These are phyloP conservation scores for Galerucella calmariensis DNA, from an alignment of 2,888 invertebrate species.

Conservation along the genomic window DNA sequence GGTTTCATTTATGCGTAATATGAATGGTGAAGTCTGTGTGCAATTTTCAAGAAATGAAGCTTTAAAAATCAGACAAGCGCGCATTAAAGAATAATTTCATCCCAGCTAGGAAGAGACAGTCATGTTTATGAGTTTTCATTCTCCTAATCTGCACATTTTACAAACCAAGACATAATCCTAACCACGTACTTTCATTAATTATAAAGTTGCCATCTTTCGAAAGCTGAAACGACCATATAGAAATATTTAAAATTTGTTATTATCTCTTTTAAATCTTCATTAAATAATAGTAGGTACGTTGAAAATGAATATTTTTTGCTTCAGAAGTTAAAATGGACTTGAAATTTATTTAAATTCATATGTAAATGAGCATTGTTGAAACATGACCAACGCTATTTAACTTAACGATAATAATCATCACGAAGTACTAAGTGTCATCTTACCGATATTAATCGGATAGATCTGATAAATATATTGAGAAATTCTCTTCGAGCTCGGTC, in stretches of 20 bases:
- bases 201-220: conserved; percentile 57
- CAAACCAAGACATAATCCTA: conserved; percentile 59
- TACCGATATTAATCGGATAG: conserved; percentile 25
- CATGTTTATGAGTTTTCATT: conserved; percentile 32
- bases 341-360: conserved; percentile 11
- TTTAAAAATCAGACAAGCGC: conserved; percentile 30
- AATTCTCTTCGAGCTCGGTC: conserved; percentile 16
- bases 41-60: conserved; percentile 13
- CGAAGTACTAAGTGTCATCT: conserved; percentile 23
- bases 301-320: neutral
- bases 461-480: conserved; percentile 21
- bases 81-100: conserved; percentile 32
- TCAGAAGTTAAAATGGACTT: neutral
- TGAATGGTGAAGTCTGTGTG: neutral
- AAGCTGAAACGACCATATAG: neutral
- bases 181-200: conserved; percentile 64
- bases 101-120: conserved; percentile 18
- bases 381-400: conserved; percentile 22
- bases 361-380: conserved; percentile 25
- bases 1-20: neutral
- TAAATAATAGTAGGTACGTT: neutral
- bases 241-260: neutral
- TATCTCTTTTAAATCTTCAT: neutral
- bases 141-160: conserved; percentile 43
- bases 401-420: conserved; percentile 29